Evolutionary conservation across 2,888 invertebrate genomes (phyloP).

Genomic region (Eupsilia transversa): DNA sequence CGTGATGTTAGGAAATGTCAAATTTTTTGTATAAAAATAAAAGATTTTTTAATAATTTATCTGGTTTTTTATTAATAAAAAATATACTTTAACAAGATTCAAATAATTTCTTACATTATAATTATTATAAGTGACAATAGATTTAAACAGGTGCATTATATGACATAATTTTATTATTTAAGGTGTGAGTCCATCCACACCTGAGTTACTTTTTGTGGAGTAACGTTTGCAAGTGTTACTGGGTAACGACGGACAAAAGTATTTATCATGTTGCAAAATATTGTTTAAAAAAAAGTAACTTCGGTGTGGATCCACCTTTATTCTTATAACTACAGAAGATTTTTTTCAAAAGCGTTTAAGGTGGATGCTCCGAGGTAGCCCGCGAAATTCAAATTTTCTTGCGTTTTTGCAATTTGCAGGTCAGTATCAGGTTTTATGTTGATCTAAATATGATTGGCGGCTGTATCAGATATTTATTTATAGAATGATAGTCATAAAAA

Average conservation of each 20-base stretch:
- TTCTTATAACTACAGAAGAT: too few species aligned
- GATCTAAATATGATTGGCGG: too few species aligned
- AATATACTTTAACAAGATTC: slow-evolving; percentile 62
- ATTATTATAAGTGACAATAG: slow-evolving; percentile 6
- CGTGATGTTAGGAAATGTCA: not conserved
- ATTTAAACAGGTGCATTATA: slow-evolving; percentile 38
- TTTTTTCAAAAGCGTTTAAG: too few species aligned
- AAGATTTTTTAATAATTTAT: slow-evolving; percentile 12
- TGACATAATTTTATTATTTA: slow-evolving; percentile 5
- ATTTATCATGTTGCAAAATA: not conserved
- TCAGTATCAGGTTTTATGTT: too few species aligned
- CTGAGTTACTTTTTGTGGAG: too few species aligned
- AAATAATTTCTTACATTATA: slow-evolving; percentile 45
- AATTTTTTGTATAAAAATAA: slow-evolving; percentile 30
- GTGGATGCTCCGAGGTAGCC: too few species aligned
- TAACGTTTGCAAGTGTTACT: too few species aligned
- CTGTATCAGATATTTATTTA: too few species aligned
- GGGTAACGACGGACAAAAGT: not conserved
- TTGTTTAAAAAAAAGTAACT: not conserved
- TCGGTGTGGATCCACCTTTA: not conserved
- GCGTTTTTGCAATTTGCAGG: too few species aligned
- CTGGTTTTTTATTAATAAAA: slow-evolving; percentile 63
- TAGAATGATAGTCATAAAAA: too few species aligned
- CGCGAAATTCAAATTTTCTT: too few species aligned
- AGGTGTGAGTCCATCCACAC: too few species aligned